Percentiles rank a stretch among this genome's conserved stretches.
Evolutionary conservation across 2,888 invertebrate species (phyloP).

Genomic region (Oscheius sp.): DNA sequence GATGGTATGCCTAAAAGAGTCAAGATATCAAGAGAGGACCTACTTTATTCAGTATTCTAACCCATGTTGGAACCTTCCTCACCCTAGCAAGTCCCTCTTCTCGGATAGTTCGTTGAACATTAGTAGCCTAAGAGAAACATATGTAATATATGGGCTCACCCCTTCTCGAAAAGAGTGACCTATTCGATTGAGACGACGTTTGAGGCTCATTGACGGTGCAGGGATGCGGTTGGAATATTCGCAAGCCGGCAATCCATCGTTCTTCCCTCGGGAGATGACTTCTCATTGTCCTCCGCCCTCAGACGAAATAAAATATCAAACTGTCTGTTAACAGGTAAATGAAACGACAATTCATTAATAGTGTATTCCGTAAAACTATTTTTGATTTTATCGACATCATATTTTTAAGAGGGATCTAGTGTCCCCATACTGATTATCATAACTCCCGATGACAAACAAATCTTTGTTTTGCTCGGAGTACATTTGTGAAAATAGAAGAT

Average conservation of each 20-base stretch:
- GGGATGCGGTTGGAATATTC: conserved; percentile 13
- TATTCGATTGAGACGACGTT: conserved; percentile 22
- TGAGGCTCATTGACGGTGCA: conserved; percentile 26
- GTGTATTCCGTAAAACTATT: background rate
- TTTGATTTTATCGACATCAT: no score
- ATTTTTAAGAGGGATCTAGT: no score
- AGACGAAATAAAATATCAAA: background rate
- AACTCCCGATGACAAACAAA: no score
- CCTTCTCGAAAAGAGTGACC: conserved; percentile 22
- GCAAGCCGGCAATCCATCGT: conserved; percentile 27
- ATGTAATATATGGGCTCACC: background rate
- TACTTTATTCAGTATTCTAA: conserved; percentile 45
- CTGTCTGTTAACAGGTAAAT: conserved; percentile 6
- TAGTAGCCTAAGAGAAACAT: background rate
- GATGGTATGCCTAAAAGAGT: conserved; percentile 52
- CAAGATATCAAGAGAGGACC: background rate
- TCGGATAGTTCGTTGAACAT: conserved; percentile 9
- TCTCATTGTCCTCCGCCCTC: conserved; percentile 6
- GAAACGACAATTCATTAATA: background rate
- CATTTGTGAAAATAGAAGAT: no score
- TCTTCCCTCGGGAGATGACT: conserved; percentile 5
- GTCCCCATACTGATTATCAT: no score
- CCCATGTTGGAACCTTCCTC: conserved; percentile 53
- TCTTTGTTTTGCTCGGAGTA: no score
- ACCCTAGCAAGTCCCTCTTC: conserved; percentile 31